phyloP scores from a whole-genome alignment of 2,113 vertebrate species.

The Gila orcuttii region DNA sequence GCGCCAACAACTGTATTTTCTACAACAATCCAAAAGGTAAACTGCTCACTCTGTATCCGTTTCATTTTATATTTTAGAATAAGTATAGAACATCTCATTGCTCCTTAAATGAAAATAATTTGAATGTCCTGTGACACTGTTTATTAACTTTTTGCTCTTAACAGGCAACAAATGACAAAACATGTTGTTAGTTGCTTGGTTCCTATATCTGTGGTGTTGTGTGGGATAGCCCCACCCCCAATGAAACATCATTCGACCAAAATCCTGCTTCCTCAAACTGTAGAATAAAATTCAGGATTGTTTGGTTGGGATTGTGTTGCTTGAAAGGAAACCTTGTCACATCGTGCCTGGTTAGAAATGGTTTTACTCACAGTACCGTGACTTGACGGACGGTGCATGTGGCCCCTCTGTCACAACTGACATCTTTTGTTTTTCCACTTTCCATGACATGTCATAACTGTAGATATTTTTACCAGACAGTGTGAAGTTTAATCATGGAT shows the following conservation, averaged over 20 bases:
- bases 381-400: neutral
- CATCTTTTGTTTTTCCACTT: conserved; percentile 20
- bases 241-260: neutral
- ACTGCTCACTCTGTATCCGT: neutral
- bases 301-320: neutral
- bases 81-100: too few species aligned
- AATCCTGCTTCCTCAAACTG: neutral
- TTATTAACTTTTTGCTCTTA: neutral
- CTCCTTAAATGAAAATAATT: neutral
- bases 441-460: neutral
- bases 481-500: conserved; percentile 14
- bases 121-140: neutral
- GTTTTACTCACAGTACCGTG: conserved; percentile 20
- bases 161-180: neutral
- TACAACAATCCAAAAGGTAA: conserved; percentile 89
- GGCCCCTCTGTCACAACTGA: neutral
- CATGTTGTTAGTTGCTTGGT: neutral
- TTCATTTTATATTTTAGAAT: neutral
- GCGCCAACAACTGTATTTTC: conserved; percentile 94
- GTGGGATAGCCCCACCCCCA: neutral
- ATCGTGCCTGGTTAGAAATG: neutral
- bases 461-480: conserved; percentile 13
- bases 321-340: neutral
- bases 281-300: neutral
- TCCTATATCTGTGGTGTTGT: neutral